Base-by-base conservation (phyloP, 2,797 vertebrate species). In the Fratercula arctica region DNA sequence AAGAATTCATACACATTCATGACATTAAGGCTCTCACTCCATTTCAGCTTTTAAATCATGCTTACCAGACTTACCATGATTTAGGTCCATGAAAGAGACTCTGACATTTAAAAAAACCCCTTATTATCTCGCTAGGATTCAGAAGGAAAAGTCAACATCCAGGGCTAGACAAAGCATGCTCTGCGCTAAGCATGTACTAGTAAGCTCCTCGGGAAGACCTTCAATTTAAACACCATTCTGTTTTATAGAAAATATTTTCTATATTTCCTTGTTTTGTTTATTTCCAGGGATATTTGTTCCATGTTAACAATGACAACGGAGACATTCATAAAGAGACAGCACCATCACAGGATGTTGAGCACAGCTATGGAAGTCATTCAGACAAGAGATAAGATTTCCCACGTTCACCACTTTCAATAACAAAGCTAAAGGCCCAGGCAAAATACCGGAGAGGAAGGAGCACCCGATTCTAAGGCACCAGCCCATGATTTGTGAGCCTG, bases 361-460 rank as follows among this genome's bases (percentile, higher is more conserved):
- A 46, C 50, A 75, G 76, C 51, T 68, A 70, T 97, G 95, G 94
- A 96, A 96, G 68, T 91, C 46, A 84, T 78, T 93, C 37, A 66
- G 89, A 90, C 87, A 93, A 78, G 61, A 94, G 89, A 96, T 96
- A 96, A 97, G 85, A 89, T 86, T 96, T 96, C 89, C 87, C 96
- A 95, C 68, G 16, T 89, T 79, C 45, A 74, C 75, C 13, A 67
- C 45, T 31, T 85, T 70, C 69, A 90, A 56, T 66, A 94, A 88
- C 87, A 95, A 84, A 66, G 24, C 53, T 31, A 54, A 90, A 90
- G 53, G 46, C 19, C 31, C 80, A 60, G 46, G 5, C 5, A 37
- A 74, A 94, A 72, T 0, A 0, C 57, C 2, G 10, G 35, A 91
- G 89, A 86, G 93, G 87, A 96, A 90, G 66, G 48, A 95, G 87